phyloP scores from a whole-genome alignment of 2,113 vertebrate genomes.

The Saccopteryx bilineata region DNA sequence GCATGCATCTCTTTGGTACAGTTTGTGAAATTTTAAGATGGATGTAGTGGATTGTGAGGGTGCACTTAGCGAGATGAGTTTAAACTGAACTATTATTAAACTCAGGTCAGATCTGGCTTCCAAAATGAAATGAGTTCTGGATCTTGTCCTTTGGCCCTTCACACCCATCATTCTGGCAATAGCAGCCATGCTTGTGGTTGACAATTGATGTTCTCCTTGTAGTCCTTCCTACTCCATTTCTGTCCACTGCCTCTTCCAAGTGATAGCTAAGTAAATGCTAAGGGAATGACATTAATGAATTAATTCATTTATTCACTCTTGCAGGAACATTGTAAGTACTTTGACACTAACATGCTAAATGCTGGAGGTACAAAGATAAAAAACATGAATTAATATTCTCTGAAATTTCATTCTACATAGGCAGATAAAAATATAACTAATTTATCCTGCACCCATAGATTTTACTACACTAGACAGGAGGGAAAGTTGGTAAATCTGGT shows the following conservation, averaged over 20 bases:
- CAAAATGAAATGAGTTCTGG: not conserved
- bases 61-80: not conserved
- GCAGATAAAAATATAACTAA: not conserved
- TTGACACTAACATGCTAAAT: not conserved
- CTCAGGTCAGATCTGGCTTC: not conserved
- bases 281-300: not conserved
- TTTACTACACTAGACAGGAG: not conserved
- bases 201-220: not conserved
- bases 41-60: not conserved
- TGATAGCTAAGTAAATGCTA: not conserved
- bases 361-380: not conserved
- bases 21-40: not conserved
- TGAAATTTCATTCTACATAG: not conserved
- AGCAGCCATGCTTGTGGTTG: not conserved
- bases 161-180: not conserved
- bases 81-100: not conserved
- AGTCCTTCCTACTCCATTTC: not conserved
- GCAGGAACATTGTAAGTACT: not conserved
- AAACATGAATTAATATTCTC: not conserved
- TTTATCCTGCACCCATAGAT: not conserved
- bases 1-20: not conserved
- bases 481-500: not conserved
- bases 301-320: not conserved
- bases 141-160: not conserved
- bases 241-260: not conserved